phyloP scores from a whole-genome alignment of 2,113 vertebrate genomes.

The Limnothrissa miodon region DNA sequence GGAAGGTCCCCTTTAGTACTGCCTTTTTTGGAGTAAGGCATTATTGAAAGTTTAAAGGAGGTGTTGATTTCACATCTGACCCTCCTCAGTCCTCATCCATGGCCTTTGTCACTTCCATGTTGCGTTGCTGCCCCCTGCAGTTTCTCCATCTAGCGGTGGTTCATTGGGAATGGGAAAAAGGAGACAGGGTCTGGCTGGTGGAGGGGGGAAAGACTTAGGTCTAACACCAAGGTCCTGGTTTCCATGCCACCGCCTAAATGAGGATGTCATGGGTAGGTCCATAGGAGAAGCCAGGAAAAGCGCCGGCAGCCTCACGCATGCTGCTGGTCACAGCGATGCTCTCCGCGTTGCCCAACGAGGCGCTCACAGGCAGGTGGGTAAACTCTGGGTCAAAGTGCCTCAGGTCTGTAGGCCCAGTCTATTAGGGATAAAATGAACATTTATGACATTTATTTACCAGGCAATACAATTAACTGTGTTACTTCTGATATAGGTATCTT shows the following conservation, averaged over 20 bases:
- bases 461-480: not conserved
- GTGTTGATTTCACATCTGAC: not conserved
- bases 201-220: not conserved
- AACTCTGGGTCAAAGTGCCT: slow-evolving; percentile 78
- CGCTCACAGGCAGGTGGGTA: slow-evolving; percentile 73
- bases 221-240: not conserved
- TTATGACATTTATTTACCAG: not conserved
- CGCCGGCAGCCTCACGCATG: slow-evolving; percentile 71
- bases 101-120: not conserved
- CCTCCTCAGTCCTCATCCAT: not conserved
- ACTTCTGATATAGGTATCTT: not conserved
- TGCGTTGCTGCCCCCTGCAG: not conserved
- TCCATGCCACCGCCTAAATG: slow-evolving; percentile 53
- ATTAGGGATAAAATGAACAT: slow-evolving; percentile 21
- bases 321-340: slow-evolving; percentile 65
- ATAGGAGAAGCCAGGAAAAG: slow-evolving; percentile 79
- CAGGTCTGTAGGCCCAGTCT: slow-evolving; percentile 76
- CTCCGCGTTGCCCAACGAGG: slow-evolving; percentile 70
- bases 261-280: slow-evolving; percentile 62
- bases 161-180: slow-evolving; percentile 19
- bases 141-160: not conserved
- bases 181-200: not conserved
- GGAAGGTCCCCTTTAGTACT: slow-evolving; percentile 11
- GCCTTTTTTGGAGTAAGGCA: not conserved
- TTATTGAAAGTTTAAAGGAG: not conserved